Evolutionary conservation across 2,888 invertebrate genomes (phyloP).

Genomic region (Pristionchus mayeri): DNA sequence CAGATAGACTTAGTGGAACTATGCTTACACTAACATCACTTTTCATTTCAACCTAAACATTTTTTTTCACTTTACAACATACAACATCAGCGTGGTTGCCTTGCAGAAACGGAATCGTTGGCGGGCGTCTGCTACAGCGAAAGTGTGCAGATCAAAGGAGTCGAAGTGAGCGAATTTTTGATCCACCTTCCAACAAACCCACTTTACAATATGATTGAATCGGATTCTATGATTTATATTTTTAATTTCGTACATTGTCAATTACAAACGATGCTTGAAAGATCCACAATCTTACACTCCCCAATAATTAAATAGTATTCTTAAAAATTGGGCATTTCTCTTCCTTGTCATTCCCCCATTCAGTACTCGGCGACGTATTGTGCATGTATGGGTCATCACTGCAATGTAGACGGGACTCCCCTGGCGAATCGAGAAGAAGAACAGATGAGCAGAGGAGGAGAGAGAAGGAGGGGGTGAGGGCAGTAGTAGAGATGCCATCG

Average conservation of each 20-base stretch:
- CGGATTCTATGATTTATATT: too few relatives aligned
- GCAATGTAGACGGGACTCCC: conserved; percentile 4
- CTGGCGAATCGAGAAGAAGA: background rate
- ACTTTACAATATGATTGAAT: too few relatives aligned
- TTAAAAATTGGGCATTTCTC: too few relatives aligned
- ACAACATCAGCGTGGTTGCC: too few relatives aligned
- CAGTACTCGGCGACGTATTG: conserved; percentile 43
- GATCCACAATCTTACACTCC: too few relatives aligned
- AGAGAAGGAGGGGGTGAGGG: background rate
- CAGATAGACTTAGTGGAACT: background rate
- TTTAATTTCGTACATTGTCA: too few relatives aligned
- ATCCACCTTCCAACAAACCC: too few relatives aligned
- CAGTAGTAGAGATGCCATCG: too few relatives aligned
- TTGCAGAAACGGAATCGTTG: background rate
- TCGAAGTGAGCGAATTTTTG: background rate
- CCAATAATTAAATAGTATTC: too few relatives aligned
- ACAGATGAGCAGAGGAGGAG: background rate
- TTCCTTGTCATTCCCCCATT: background rate
- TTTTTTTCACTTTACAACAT: too few relatives aligned
- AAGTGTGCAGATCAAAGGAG: background rate
- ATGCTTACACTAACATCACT: background rate
- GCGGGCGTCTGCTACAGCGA: conserved; percentile 22
- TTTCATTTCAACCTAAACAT: too few relatives aligned
- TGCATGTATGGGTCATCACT: background rate
- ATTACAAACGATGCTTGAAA: too few relatives aligned